Evolutionary conservation across 2,113 vertebrate species (phyloP), one percentile per base, ranked within the genome.

Genomic region (Nerophis ophidion): DNA sequence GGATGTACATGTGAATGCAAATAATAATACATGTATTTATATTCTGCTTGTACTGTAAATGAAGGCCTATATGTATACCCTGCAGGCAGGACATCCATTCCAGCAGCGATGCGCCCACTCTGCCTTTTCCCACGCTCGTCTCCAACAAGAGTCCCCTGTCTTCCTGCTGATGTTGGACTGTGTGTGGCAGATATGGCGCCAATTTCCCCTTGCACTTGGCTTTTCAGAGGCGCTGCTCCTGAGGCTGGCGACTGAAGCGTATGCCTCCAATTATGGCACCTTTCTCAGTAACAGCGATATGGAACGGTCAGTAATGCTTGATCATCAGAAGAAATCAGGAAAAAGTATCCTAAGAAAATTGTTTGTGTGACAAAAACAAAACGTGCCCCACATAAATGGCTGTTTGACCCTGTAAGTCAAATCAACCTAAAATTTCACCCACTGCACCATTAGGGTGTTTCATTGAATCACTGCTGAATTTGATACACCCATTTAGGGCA

Each of bases 91-190:
- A 0, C 93, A 96, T 38, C 91, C 91, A 0, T 96, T 97, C 84
- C 91, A 90, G 71, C 87, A 90, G 63, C 86, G 88, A 48, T 95
- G 90, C 3, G 87, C 89, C 65, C 91, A 36, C 71, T 92, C 90
- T 0, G 93, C 93, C 55, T 82, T 82, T 70, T 92, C 91, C 11
- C 92, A 94, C 0, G 69, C 80, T 35, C 85, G 89, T 1, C 86
- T 88, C 54, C 92, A 91, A 81, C 91, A 92, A 15, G 91, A 96
- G 80, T 89, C 92, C 0, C 93, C 93, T 0, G 49, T 86, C 2
- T 95, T 96, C 81, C 86, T 95, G 59, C 91, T 97, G 74, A 90
- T 96, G 81, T 86, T 96, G 8, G 93, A 95, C 86, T 93, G 92
- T 0, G 84, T 92, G 72, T 94, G 93, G 92, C 93, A 98, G 86